These are phyloP conservation scores for Discoglossus pictus DNA, from an alignment of 2,797 vertebrate species.

Conservation along the genomic window DNA sequence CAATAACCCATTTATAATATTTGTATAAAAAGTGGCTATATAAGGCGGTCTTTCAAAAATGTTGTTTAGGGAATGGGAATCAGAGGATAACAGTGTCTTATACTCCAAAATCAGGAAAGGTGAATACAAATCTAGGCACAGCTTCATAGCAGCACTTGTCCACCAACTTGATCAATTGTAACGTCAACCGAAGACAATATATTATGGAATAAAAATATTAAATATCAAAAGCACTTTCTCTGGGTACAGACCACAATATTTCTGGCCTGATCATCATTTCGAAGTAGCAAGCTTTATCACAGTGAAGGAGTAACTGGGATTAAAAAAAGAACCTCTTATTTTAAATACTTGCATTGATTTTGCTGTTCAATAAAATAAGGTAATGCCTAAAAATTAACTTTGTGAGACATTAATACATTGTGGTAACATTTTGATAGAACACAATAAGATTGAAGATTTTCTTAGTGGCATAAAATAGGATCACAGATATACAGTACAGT, in stretches of 20 bases:
- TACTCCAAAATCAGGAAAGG: too few relatives aligned
- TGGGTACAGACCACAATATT: too few relatives aligned
- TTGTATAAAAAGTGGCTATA: too few relatives aligned
- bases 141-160: conserved; percentile 24
- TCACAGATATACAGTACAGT: not conserved
- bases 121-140: conserved; percentile 27
- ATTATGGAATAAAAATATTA: not conserved
- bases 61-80: too few relatives aligned
- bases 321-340: not conserved
- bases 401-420: conserved; percentile 7
- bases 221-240: too few relatives aligned
- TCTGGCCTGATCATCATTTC: too few relatives aligned
- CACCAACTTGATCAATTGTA: not conserved
- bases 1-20: too few relatives aligned
- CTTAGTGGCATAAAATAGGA: not conserved
- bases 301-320: not conserved
- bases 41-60: too few relatives aligned
- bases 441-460: not conserved
- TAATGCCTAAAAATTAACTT: not conserved
- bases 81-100: too few relatives aligned
- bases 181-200: conserved; percentile 19
- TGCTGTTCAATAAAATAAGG: not conserved
- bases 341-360: conserved; percentile 26
- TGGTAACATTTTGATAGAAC: conserved; percentile 5
- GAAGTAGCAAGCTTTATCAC: not conserved